phyloP scores from a whole-genome alignment of 2,888 invertebrate genomes.

The Epinotia demarniana region DNA sequence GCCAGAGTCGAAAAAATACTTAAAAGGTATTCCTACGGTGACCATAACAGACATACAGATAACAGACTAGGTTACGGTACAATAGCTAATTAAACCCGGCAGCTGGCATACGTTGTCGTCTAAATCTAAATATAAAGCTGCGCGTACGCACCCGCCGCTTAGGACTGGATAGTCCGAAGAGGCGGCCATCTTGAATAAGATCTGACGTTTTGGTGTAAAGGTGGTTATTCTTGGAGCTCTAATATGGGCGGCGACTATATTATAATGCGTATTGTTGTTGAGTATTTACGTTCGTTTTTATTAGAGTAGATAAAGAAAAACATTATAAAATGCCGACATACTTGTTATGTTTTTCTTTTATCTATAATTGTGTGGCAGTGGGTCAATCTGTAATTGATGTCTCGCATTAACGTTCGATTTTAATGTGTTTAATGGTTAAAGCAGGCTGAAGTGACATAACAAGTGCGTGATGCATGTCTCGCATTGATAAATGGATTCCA shows the following conservation, averaged over 20 bases:
- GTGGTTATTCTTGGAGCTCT: constrained; percentile 8
- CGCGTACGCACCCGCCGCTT: background rate
- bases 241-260: constrained; percentile 17
- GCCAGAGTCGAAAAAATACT: background rate
- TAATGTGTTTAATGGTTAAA: too few species aligned
- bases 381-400: too few species aligned
- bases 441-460: too few species aligned
- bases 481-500: too few species aligned
- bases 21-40: constrained; percentile 1
- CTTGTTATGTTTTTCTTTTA: too few species aligned
- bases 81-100: constrained; percentile 22
- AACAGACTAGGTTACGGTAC: constrained; percentile 14
- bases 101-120: constrained; percentile 27
- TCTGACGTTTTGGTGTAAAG: background rate
- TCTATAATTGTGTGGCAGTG: too few species aligned
- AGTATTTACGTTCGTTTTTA: constrained; percentile 6
- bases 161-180: background rate
- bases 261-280: constrained; percentile 10
- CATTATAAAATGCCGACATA: too few species aligned
- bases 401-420: too few species aligned
- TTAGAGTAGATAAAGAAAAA: background rate
- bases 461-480: too few species aligned
- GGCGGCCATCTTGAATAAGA: background rate
- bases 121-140: constrained; percentile 11
- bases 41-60: constrained; percentile 14